Base-by-base conservation (phyloP, 1,140 invertebrate species). In the Cecropterus lyciades region DNA sequence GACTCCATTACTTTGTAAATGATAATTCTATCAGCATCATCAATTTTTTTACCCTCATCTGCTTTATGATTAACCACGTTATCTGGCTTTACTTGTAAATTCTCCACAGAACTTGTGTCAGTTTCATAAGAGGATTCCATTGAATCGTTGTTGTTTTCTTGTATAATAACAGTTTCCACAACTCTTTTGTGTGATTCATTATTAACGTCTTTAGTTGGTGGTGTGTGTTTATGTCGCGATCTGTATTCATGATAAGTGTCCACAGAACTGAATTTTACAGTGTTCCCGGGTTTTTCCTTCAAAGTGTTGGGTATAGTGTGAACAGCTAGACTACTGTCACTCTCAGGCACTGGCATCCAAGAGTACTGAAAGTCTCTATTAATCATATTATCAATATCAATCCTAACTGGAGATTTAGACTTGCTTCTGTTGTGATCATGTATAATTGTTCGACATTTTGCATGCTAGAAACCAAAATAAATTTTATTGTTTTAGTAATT, bases 191-290 rank as follows among this genome's bases (percentile, higher is more conserved):
- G 42, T 53, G 55, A 59, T 68, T 78, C 64, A 17, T 70, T 57
- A 16, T n/a, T 48, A 0, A 59, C 69, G 17, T 90, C 87, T 75
- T 89, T 90, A 14, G 89, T 90, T 0, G 89, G 89, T 4, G 89
- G 89, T 3, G 87, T 90, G 49, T 91, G 89, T 67, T 88, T 90
- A 46, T 89, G 86, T 6, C 85, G 73, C 4, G 87, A 87, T 40
- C 89, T 83, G 51, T 91, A 91, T 65, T 91, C 89, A 60, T 91
- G 89, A 33, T 91, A 91, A 42, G 79, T 85, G 51, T 91, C 81
- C 7, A 82, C 69, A 65, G 77, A 65, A 57, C 80, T 87, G 49
- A 89, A 90, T 57, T 87, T 87, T 0, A 90, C 85, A 40, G 75
- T 78, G 45, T 87, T 87, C 4, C 73, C 79, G 20, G 65, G 60